Evolutionary conservation across 2,797 vertebrate genomes (phyloP).

Genomic region (Synaphobranchus kaupii): DNA sequence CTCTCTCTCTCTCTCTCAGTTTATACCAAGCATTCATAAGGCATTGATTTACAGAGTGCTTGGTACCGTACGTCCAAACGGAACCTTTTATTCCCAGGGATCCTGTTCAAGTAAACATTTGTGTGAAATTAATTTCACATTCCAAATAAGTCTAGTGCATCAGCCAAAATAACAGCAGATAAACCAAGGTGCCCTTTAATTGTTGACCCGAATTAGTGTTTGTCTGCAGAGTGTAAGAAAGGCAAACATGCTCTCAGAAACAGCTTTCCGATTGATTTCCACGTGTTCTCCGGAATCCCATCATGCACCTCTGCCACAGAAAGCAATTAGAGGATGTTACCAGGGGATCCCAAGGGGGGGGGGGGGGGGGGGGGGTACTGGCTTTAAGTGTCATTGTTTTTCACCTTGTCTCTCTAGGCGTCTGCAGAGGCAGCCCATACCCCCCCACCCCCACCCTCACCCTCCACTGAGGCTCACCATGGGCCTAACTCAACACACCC

Average conservation of each 20-base stretch:
- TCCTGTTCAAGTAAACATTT: slow-evolving; percentile 1
- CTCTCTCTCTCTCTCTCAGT: not conserved
- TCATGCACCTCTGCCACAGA: slow-evolving; percentile 74
- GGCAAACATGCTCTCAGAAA: slow-evolving; percentile 56
- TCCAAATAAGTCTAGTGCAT: not conserved
- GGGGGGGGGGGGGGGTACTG: slow-evolving; percentile 54
- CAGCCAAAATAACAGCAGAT: not conserved
- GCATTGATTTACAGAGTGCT: not conserved
- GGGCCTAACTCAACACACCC: not conserved
- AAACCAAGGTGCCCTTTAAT: slow-evolving; percentile 57
- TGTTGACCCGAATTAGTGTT: slow-evolving; percentile 80
- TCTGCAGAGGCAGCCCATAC: slow-evolving; percentile 63
- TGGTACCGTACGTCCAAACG: not conserved
- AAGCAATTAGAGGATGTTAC: slow-evolving; percentile 83
- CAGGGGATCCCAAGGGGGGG: slow-evolving; percentile 71
- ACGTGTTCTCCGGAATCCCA: slow-evolving; percentile 82
- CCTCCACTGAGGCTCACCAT: not conserved
- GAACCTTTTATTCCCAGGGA: not conserved
- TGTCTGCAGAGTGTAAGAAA: slow-evolving; percentile 70
- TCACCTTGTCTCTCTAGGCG: slow-evolving; percentile 71
- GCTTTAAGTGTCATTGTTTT: slow-evolving; percentile 75
- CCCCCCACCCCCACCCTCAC: slow-evolving; percentile 39
- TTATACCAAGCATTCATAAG: not conserved
- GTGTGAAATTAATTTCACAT: not conserved
- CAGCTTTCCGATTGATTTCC: slow-evolving; percentile 75